Conservation (phyloP, 2,888 invertebrate species). For the Seira musarum region DNA sequence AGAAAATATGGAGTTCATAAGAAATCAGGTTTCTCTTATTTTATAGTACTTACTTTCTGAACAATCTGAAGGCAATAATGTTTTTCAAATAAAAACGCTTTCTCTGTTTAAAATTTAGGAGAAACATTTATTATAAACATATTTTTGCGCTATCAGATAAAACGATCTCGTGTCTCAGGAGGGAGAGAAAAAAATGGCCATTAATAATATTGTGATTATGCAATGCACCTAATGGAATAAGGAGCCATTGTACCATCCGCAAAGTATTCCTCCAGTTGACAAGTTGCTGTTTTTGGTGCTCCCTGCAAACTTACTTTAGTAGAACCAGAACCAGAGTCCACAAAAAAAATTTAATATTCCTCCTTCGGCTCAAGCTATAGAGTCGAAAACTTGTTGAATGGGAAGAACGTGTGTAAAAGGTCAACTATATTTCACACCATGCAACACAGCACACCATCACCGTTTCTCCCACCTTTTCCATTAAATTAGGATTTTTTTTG, state of each 20-base stretch:
- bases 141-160: conserved; percentile 16
- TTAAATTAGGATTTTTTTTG: neutral
- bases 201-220: conserved; percentile 19
- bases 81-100: too few species aligned
- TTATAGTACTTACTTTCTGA: too few species aligned
- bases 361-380: neutral
- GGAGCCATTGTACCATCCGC: neutral
- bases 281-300: conserved; percentile 29
- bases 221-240: neutral
- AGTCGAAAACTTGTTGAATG: neutral
- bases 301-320: conserved; percentile 9
- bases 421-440: conserved; percentile 59
- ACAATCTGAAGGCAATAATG: too few species aligned
- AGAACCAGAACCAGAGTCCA: neutral
- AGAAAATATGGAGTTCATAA: too few species aligned
- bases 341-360: neutral
- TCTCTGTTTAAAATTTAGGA: conserved; percentile 14
- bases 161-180: neutral
- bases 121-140: conserved; percentile 14
- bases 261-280: conserved; percentile 42
- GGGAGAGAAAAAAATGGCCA: conserved; percentile 11
- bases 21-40: too few species aligned
- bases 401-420: conserved; percentile 29
- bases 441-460: conserved; percentile 14
- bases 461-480: neutral